Evolutionary conservation across 2,797 vertebrate genomes (phyloP).

Genomic region (Hydrolagus colliei): DNA sequence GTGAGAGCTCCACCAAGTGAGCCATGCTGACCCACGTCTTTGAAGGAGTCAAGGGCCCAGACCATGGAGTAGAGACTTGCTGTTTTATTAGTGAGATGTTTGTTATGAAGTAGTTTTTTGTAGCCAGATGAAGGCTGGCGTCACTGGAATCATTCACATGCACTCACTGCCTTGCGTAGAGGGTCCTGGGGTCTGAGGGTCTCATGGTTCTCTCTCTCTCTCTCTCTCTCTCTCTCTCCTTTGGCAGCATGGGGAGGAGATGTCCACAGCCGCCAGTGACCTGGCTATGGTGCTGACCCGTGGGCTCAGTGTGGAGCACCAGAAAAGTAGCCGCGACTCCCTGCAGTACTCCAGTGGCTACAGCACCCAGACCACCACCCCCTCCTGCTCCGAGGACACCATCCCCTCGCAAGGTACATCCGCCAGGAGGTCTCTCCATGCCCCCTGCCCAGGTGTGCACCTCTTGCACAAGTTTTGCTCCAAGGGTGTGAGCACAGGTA

Average conservation of each 20-base stretch:
- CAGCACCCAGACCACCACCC: conserved; percentile 91
- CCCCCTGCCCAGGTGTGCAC: conserved; percentile 24
- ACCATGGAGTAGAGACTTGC: too few species aligned
- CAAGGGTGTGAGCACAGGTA: neutral
- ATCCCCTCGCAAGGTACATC: conserved; percentile 87
- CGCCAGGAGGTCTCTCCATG: conserved; percentile 11
- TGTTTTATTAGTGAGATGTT: too few species aligned
- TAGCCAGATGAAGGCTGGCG: too few species aligned
- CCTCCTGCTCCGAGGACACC: conserved; percentile 92
- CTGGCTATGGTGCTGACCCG: conserved; percentile 90
- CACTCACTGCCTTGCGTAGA: neutral
- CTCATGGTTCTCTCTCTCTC: too few species aligned
- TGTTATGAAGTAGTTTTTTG: too few species aligned
- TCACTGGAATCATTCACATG: too few species aligned
- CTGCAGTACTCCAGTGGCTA: conserved; percentile 93
- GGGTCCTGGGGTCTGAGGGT: too few species aligned
- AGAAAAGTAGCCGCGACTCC: conserved; percentile 91
- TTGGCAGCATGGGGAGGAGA: conserved; percentile 80
- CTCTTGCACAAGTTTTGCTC: neutral
- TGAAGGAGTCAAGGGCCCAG: too few species aligned
- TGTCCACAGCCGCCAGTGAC: conserved; percentile 84
- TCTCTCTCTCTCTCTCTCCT: neutral
- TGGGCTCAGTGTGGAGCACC: conserved; percentile 85
- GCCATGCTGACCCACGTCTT: too few species aligned
- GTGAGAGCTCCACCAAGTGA: too few species aligned